A percentile compares a stretch with the other conserved stretches of the same genome.
Evolutionary conservation across 2,888 invertebrate genomes (phyloP).

Genomic region (Rhimphoctona megacephalus): DNA sequence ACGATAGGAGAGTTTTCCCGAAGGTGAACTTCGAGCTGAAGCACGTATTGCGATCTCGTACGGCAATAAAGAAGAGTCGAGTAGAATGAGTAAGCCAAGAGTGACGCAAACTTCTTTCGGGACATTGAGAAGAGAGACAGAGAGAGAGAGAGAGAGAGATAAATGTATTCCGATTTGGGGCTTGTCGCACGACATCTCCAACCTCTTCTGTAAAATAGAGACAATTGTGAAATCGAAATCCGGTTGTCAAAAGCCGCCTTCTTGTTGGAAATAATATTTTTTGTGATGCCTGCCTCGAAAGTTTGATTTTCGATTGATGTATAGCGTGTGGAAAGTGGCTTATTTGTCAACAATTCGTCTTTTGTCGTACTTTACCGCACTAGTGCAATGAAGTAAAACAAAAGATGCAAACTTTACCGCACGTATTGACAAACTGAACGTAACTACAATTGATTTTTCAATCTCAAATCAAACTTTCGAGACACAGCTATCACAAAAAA

Average conservation of each 20-base stretch:
- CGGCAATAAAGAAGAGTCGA: constrained; percentile 25
- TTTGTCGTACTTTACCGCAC: too few relatives aligned
- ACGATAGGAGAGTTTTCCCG: constrained; percentile 58
- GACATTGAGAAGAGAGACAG: background rate
- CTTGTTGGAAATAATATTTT: background rate
- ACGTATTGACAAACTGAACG: too few relatives aligned
- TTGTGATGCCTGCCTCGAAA: too few relatives aligned
- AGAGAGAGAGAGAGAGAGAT: background rate
- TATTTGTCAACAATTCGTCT: too few relatives aligned
- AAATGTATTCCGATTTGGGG: constrained; percentile 10
- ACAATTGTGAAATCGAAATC: background rate
- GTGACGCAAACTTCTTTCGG: constrained; percentile 32
- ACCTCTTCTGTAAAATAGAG: background rate
- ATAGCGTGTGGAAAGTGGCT: too few relatives aligned
- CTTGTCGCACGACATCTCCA: background rate
- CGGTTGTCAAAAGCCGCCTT: too few relatives aligned
- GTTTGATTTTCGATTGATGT: too few relatives aligned
- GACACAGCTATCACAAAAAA: too few relatives aligned
- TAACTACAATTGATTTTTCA: too few relatives aligned
- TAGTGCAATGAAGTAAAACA: too few relatives aligned
- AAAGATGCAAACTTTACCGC: too few relatives aligned
- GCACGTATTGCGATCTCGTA: constrained; percentile 62
- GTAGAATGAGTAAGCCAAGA: constrained; percentile 12
- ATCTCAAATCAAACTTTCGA: too few relatives aligned
- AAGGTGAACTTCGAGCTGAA: constrained; percentile 57